Conservation (phyloP, 2,888 invertebrate genomes). For the Tachina grossa region DNA sequence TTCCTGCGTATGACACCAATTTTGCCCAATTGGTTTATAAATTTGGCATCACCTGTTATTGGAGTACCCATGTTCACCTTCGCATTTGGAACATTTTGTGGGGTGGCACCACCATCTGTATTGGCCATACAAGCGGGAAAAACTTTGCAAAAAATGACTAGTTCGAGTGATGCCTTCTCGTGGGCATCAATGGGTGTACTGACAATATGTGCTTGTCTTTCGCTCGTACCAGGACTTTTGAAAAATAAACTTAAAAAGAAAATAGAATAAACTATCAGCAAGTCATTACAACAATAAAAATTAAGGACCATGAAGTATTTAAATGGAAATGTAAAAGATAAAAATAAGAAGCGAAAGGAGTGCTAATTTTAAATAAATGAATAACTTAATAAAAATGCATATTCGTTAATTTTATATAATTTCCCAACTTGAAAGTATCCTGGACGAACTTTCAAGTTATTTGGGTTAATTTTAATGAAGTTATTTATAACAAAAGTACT, state of each 20-base stretch:
- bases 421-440: no score
- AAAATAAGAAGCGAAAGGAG: slow-evolving; percentile 40
- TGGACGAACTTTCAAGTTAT: no score
- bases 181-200: slow-evolving; percentile 92
- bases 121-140: slow-evolving; percentile 99
- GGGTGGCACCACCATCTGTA: slow-evolving; percentile 98
- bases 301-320: not conserved
- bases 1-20: slow-evolving; percentile 98
- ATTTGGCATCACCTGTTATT: slow-evolving; percentile 96
- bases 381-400: slow-evolving; percentile 13
- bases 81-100: slow-evolving; percentile 97
- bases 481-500: no score
- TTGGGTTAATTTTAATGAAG: no score
- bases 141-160: slow-evolving; percentile 95
- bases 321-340: not conserved
- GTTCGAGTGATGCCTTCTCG: slow-evolving; percentile 93
- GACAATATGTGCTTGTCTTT: slow-evolving; percentile 90
- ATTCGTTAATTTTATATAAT: not conserved
- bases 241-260: slow-evolving; percentile 91
- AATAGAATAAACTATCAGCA: slow-evolving; percentile 85
- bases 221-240: slow-evolving; percentile 93
- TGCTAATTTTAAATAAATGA: slow-evolving; percentile 27
- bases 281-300: not conserved
- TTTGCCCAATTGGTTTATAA: slow-evolving; percentile 97
- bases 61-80: slow-evolving; percentile 97